Evolutionary conservation across 2,113 vertebrate species (phyloP), one percentile per base, ranked within the genome.

Genomic region (Meleagris gallopavo): DNA sequence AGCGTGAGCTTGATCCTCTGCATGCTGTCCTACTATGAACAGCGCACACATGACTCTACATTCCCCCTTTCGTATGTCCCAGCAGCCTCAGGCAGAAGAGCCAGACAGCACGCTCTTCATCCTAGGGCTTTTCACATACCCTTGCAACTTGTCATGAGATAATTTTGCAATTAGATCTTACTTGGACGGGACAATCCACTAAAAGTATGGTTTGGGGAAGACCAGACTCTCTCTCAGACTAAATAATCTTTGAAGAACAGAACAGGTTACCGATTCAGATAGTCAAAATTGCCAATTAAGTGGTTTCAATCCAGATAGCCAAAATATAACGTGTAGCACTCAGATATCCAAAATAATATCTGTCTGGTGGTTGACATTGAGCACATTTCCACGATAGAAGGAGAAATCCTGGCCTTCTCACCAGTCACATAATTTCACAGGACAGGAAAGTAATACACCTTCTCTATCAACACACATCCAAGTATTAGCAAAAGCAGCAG

Each of bases 1-100:
- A 21, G 46, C 0, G 2, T 12, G 32, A 52, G 32, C 41, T 82
- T 57, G 34, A 43, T 41, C 8, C 38, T 43, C 57, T 60, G 38
- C 2, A 0, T 22, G 38, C 41, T 82, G 18, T 10, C n/a, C 61
- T 52, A 16, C 30, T 27, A 11, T 2, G 0, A 27, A 64, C 0
- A 0, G 60, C 21, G 45, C 30, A 45, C 41, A 32, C 11, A n/a
- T n/a, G 19, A 29, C 20, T 27, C 27, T 32, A 54, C 25, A 30
- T 2, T 62, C 8, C 4, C 16, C 5, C 11, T 38, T 57, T 19
- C 9, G 16, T 25, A 43, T 1, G 0, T 10, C 38, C 41, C 38
- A 2, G 30, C 3, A 10, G 36, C 60, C 77, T 27, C 58, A 88
- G 48, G 48, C 61, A 82, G 34, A 57, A 41, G 5, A 52, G 7